These are phyloP conservation scores for Microplitis deprimator DNA, from an alignment of 2,888 invertebrate genomes.

Conservation along the genomic window DNA sequence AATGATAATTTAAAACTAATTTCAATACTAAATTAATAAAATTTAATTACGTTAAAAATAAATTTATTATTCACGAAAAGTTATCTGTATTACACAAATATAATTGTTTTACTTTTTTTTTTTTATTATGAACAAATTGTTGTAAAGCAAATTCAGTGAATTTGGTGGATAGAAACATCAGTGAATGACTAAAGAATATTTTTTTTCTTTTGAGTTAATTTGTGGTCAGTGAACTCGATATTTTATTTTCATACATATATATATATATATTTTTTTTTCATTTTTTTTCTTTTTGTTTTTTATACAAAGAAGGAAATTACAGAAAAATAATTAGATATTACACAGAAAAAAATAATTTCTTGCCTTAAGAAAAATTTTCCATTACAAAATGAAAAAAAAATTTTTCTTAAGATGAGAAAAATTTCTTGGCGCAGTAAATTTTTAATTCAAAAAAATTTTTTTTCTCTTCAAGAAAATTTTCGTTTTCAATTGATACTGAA, in stretches of 20 bases:
- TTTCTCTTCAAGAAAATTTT: too few species aligned
- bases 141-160: conserved; percentile 68
- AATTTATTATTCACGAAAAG: background rate
- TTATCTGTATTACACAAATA: background rate
- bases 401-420: too few species aligned
- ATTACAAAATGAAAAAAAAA: too few species aligned
- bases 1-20: background rate
- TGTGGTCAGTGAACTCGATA: conserved; percentile 11
- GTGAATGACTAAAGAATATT: conserved; percentile 53
- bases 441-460: too few species aligned
- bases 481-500: too few species aligned
- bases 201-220: conserved; percentile 8
- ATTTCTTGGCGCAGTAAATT: too few species aligned
- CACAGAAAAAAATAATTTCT: too few species aligned
- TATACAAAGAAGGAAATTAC: conserved; percentile 25
- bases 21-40: background rate
- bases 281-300: background rate
- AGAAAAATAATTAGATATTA: conserved; percentile 19
- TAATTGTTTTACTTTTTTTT: conserved; percentile 2
- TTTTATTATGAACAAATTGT: conserved; percentile 70
- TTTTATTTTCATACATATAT: too few species aligned
- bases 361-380: too few species aligned
- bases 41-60: background rate
- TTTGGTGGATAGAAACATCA: conserved; percentile 51
- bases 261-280: background rate